Base-by-base conservation (phyloP, 2,113 vertebrate genomes). In the Melanotaenia duboulayi region DNA sequence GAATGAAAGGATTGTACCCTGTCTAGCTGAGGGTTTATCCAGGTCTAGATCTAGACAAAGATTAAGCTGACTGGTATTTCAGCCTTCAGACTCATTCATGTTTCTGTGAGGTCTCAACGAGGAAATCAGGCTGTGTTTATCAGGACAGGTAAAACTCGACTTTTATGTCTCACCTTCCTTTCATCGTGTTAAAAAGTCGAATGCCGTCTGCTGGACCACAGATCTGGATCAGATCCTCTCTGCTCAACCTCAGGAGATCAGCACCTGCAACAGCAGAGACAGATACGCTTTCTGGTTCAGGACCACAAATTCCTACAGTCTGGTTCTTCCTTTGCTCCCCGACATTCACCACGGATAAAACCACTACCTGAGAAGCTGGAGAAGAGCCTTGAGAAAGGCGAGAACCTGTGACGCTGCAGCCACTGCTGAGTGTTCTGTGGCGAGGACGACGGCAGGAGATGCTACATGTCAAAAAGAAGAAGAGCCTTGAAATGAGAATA, bases 141-240 rank as follows among this genome's bases (percentile, higher is more conserved):
- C 28, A 6, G 28, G 28, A 28, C 28, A 28, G n/a, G 28, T 28
- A 28, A 6, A 6, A 28, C 28, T 28, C 28, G 3, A 6, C 3
- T 46, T 28, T n/a, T 65, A 11, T 5, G 3, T 22, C 86, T 80
- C 71, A 97, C 97, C 96, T 96, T 94, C 96, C 96, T 92, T 97
- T 97, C 90, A 98, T 94, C 35, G 95, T 94, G 57, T 99, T 98
- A 72, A 97, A 99, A 76, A 99, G 96, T 25, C 97, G 95, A 87
- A 99, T 99, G 35, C 97, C 96, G 42, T 99, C 97, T 35, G 97
- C 96, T 23, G 97, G 96, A 11, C 97, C 97, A 80, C 97, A 99
- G 82, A 99, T 95, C 92, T 97, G 97, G 82, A 97, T 93, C 89
- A 99, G 91, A 65, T 98, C 96, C 13, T 98, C 96, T 80, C 95